These are phyloP conservation scores for Stegophylla sp. DNA, from an alignment of 2,888 invertebrate genomes.

Conservation along the genomic window DNA sequence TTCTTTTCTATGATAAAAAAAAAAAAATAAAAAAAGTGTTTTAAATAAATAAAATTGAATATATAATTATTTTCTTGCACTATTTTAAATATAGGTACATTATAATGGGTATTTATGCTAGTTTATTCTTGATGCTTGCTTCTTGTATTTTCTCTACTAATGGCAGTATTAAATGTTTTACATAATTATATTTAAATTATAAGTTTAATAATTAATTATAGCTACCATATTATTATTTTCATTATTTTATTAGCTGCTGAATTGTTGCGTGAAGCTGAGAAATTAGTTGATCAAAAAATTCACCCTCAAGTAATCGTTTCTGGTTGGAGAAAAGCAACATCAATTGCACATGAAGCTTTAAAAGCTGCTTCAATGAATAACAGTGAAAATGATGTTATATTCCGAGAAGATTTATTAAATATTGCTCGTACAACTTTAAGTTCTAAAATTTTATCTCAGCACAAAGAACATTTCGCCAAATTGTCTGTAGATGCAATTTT, in stretches of 20 bases:
- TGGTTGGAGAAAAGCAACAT: constrained; percentile 91
- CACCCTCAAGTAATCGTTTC: constrained; percentile 98
- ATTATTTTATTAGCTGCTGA: constrained; percentile 45
- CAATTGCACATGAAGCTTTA: constrained; percentile 84
- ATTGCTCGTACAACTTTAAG: constrained; percentile 97
- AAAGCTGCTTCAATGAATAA: constrained; percentile 82
- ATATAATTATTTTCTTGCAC: too few relatives aligned
- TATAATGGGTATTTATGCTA: too few relatives aligned
- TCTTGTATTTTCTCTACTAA: too few relatives aligned
- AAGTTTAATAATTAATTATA: too few relatives aligned
- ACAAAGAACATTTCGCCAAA: constrained; percentile 95
- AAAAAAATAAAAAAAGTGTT: too few relatives aligned
- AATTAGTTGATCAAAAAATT: constrained; percentile 88
- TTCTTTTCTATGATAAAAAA: too few relatives aligned
- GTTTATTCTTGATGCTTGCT: too few relatives aligned
- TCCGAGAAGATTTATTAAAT: constrained; percentile 89
- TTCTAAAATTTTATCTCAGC: constrained; percentile 96
- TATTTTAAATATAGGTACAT: too few relatives aligned
- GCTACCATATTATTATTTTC: background rate
- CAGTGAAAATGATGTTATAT: constrained; percentile 76
- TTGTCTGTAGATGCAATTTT: constrained; percentile 89
- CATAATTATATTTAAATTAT: too few relatives aligned
- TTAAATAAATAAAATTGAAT: too few relatives aligned
- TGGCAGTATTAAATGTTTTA: too few relatives aligned
- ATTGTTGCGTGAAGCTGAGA: constrained; percentile 83